These are phyloP conservation scores for Chaetoderma sp. DNA, from an alignment of 2,888 invertebrate genomes.

Conservation along the genomic window DNA sequence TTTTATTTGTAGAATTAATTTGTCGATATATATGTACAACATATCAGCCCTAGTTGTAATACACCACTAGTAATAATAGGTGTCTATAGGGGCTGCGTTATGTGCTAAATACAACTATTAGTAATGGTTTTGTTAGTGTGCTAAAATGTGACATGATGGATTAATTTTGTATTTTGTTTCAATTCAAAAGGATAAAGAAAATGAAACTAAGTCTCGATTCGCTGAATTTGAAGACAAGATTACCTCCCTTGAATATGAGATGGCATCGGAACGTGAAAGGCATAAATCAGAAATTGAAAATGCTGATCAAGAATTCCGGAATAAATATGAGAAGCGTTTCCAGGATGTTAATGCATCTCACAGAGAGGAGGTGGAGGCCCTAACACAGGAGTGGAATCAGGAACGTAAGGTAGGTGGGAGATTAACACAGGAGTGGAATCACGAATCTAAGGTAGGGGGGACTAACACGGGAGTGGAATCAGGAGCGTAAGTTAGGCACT, in stretches of 20 bases:
- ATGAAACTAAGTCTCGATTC: conserved; percentile 38
- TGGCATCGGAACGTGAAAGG: conserved; percentile 4
- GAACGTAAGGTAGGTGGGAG: conserved; percentile 54
- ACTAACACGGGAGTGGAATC: no score
- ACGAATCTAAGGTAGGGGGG: no score
- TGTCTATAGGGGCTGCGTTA: no score
- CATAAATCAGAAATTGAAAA: conserved; percentile 51
- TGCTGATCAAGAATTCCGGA: conserved; percentile 40
- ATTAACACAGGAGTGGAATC: no score
- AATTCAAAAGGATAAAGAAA: conserved; percentile 44
- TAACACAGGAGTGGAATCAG: conserved; percentile 53
- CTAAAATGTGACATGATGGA: no score
- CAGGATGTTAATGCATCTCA: conserved; percentile 44
- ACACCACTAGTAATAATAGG: no score
- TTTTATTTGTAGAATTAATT: no score
- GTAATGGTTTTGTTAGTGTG: no score
- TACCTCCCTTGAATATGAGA: conserved; percentile 38
- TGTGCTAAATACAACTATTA: no score
- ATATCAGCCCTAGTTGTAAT: no score
- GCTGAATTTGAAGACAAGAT: conserved; percentile 45
- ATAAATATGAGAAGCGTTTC: conserved; percentile 35
- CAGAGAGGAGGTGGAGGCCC: conserved; percentile 48
- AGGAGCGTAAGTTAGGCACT: no score
- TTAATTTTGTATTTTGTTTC: background rate
- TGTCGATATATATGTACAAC: no score